These are phyloP conservation scores for Dryobotodes eremita DNA, from an alignment of 2,888 invertebrate species.

Conservation along the genomic window DNA sequence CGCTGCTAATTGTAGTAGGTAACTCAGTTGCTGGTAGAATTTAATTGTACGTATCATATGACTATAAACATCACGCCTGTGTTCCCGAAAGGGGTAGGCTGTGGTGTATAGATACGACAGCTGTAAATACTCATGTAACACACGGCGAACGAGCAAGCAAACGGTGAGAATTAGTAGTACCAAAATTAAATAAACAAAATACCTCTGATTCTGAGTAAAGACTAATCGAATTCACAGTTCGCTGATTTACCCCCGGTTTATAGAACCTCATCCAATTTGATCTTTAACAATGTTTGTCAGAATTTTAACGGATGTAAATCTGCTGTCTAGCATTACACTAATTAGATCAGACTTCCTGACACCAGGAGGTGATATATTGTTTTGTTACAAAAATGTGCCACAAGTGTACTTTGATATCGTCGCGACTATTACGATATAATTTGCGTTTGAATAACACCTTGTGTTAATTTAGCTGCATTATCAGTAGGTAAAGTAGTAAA, in stretches of 20 bases:
- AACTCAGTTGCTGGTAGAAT: constrained; percentile 5
- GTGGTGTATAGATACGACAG: not conserved
- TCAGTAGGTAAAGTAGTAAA: not conserved
- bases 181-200: not conserved
- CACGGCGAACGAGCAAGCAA: no score
- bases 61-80: not conserved
- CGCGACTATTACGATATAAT: not conserved
- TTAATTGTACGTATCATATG: constrained; percentile 17
- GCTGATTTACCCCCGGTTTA: no score
- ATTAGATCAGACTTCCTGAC: not conserved
- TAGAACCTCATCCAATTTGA: not conserved
- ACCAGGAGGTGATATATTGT: not conserved
- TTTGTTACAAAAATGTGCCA: not conserved
- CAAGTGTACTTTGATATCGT: not conserved
- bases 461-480: not conserved
- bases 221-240: no score
- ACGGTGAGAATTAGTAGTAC: not conserved
- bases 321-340: not conserved
- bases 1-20: constrained; percentile 17
- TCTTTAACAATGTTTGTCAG: constrained; percentile 2
- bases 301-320: constrained; percentile 2
- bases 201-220: no score
- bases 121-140: not conserved
- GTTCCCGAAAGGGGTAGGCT: not conserved
- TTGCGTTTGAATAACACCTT: not conserved